phyloP scores from a whole-genome alignment of 2,888 invertebrate species.

The Leptinotarsa tumamoca region DNA sequence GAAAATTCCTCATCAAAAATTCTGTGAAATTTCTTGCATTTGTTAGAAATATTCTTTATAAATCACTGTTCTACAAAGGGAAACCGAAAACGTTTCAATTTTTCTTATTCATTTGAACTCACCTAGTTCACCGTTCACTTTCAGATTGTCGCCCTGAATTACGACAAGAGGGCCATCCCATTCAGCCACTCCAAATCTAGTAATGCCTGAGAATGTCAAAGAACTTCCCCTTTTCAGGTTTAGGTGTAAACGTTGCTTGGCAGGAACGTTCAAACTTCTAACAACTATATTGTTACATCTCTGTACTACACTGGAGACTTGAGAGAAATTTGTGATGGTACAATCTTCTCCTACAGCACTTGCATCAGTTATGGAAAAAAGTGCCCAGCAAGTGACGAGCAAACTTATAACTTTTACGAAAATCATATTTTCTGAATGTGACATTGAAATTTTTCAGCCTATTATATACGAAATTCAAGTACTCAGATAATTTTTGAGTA shows the following conservation, averaged over 20 bases:
- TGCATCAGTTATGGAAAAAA: not conserved
- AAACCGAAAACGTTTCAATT: not conserved
- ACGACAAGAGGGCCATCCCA: conserved; percentile 27
- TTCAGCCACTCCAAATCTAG: not conserved
- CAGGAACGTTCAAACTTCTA: conserved; percentile 23
- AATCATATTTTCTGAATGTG: too few relatives aligned
- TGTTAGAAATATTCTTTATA: too few relatives aligned
- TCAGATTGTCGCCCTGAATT: conserved; percentile 5
- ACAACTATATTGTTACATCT: conserved; percentile 25
- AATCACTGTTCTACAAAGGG: too few relatives aligned
- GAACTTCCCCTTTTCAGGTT: conserved; percentile 22
- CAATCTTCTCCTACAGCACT: conserved; percentile 7
- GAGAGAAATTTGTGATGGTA: conserved; percentile 16
- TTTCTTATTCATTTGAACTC: not conserved
- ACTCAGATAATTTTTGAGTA: too few relatives aligned
- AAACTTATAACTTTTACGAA: too few relatives aligned
- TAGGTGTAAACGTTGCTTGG: conserved; percentile 18
- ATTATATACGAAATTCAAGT: too few relatives aligned
- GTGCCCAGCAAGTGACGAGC: too few relatives aligned
- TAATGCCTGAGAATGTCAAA: conserved; percentile 27
- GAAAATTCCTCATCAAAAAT: too few relatives aligned
- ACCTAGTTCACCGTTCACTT: conserved; percentile 18
- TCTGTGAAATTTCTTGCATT: too few relatives aligned
- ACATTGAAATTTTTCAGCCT: too few relatives aligned
- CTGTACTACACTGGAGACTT: conserved; percentile 18